Base-by-base conservation (phyloP, 2,888 invertebrate genomes). In the Bursaphelenchus okinawaensis region DNA sequence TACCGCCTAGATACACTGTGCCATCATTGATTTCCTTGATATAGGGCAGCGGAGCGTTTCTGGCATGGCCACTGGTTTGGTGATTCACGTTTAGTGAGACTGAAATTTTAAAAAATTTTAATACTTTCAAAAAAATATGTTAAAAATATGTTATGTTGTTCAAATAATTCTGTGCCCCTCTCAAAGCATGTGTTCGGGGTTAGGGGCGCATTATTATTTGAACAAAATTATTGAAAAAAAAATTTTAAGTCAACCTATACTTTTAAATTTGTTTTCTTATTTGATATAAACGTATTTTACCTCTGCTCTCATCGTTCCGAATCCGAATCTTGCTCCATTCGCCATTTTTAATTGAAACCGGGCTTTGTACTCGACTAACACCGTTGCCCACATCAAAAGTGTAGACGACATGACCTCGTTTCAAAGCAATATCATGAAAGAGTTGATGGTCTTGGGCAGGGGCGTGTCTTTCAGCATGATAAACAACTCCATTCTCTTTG, bases 341-440 rank as follows among this genome's bases (percentile, higher is more conserved):
- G 57, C 68, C 68, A 12, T 67, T 54, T 20, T 61, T 20, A 1
- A 71, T 54, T 0, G 59, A 52, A 28, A 62, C 28, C 4, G 59
- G 52, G 16, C 54, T 57, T 23, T 56, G 52, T n/a, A 69, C 26
- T 12, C 22, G 26, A 73, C 76, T 70, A 57, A 65, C 66, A 63
- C 77, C 77, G 29, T 69, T 61, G 52, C 77, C 77, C 9, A 77
- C 55, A 62, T 78, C 71, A 66, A 75, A 78, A 52, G 67, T 70
- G 62, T 78, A 78, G 51, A 72, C 62, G 26, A 78, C 68, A 1
- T 72, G 67, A 51, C 77, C 77, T 58, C 73, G 54, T n/a, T 65
- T 60, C 4, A 78, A 58, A 4, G 55, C 59, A 22, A 74, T 40
- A 0, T 58, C 57, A 27, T 73, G 72, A 68, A 69, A 72, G 50